Evolutionary conservation across 2,113 vertebrate species (phyloP).

Genomic region (Nansenia antarctica): DNA sequence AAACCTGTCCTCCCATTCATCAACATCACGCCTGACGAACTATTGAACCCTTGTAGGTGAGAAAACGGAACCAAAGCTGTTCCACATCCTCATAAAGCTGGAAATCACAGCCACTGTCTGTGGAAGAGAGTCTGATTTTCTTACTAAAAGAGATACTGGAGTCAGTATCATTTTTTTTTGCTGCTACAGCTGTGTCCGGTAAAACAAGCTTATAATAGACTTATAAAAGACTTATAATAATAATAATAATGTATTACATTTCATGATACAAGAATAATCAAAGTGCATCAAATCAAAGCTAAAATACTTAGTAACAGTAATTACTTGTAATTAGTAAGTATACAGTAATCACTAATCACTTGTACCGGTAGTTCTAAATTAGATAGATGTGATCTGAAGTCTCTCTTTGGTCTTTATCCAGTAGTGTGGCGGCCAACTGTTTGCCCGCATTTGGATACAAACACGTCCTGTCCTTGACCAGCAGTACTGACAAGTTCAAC

Average conservation of each 20-base stretch:
- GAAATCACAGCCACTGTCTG: neutral
- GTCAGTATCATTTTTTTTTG: too few relatives aligned
- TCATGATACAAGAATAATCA: too few relatives aligned
- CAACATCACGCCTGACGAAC: constrained; percentile 83
- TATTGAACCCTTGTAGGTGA: constrained; percentile 90
- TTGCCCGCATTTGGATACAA: constrained; percentile 92
- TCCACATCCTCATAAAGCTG: neutral
- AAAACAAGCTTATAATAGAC: neutral
- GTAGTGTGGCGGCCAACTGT: constrained; percentile 71
- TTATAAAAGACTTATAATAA: too few relatives aligned
- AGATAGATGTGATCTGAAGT: neutral
- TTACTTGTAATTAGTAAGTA: neutral
- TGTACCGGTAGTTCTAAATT: too few relatives aligned
- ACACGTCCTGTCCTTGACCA: constrained; percentile 90
- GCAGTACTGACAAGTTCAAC: constrained; percentile 87
- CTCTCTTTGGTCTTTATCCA: constrained; percentile 58
- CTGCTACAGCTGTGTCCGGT: too few relatives aligned
- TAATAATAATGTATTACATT: neutral
- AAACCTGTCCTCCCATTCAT: constrained; percentile 95
- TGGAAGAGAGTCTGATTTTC: neutral
- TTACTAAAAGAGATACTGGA: neutral
- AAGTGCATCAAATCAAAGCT: too few relatives aligned
- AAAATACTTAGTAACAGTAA: too few relatives aligned
- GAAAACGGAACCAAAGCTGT: neutral
- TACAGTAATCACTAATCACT: too few relatives aligned